Percentiles rank a stretch among this genome's conserved stretches.
Conservation (phyloP, 2,113 vertebrate species). For the Eublepharis macularius region DNA sequence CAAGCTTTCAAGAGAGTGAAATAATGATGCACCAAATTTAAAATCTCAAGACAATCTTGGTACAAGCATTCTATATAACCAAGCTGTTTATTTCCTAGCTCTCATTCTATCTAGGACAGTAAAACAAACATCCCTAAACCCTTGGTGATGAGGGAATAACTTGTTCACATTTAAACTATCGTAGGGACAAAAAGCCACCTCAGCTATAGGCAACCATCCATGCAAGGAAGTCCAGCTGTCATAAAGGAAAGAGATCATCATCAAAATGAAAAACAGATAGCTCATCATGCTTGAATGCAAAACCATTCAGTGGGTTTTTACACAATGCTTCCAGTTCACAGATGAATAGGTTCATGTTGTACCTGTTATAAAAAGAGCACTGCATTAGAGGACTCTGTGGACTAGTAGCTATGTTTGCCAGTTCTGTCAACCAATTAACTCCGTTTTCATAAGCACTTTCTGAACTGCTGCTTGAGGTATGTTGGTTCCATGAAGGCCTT, state of each 20-base stretch:
- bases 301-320: background rate
- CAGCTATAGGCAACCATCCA: background rate
- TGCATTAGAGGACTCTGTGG: slow-evolving; percentile 96
- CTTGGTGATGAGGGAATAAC: background rate
- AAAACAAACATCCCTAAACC: background rate
- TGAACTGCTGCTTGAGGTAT: slow-evolving; percentile 78
- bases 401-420: slow-evolving; percentile 97
- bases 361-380: slow-evolving; percentile 91
- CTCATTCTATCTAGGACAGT: background rate
- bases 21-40: background rate
- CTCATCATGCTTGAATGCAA: background rate
- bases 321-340: background rate
- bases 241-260: background rate
- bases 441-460: slow-evolving; percentile 79
- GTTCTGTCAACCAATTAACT: slow-evolving; percentile 94
- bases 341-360: background rate
- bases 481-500: slow-evolving; percentile 77
- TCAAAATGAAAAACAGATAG: background rate
- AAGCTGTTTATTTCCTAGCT: background rate
- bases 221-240: background rate
- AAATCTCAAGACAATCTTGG: background rate
- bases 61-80: background rate
- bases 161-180: background rate
- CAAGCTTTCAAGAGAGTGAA: background rate
- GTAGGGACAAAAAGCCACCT: slow-evolving; percentile 13